Evolutionary conservation across 1,140 invertebrate species (phyloP), one percentile per base, ranked within the genome.

Genomic region (Lerema accius): DNA sequence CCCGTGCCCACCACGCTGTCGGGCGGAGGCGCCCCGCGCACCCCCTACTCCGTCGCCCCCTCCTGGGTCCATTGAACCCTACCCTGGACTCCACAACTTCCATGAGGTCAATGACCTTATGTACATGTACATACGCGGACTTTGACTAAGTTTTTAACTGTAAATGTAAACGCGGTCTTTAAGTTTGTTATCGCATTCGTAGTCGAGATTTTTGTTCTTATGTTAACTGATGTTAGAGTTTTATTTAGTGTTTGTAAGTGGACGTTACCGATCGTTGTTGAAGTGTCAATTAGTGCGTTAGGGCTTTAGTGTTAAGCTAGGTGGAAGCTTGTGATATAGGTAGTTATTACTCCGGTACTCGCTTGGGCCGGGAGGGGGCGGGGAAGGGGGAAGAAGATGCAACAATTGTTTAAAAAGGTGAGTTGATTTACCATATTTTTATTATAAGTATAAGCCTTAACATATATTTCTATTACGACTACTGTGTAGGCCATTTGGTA

Each of bases 171-270:
- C 15, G 35, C 43, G 73, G 82, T 73, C 75, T 64, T 76, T 69
- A 66, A 75, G 69, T 72, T 78, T 80, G 69, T 78, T 74, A 79
- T 78, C 59, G 77, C 78, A 73, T 83, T 45, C 51, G 72, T 78
- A 82, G 73, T 79, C 71, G 71, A 86, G 73, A 85, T 84, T 80
- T 80, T 73, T 79, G 74, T 71, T 67, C 71, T 73, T 82, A 81
- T 84, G 85, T 88, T 90, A 87, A 88, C 76, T 88, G 86, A 83
- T 89, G 81, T 84, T 86, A 88, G 77, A 86, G 66, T 84, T 88
- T 87, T 90, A 88, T 88, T 85, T 85, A 83, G 81, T 73, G 76
- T 78, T 82, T 64, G 55, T 78, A 82, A 80, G 73, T 75, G 79
- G 76, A 79, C 69, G 83, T 86, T 89, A 88, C 82, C 81, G 77